Conservation (phyloP, 1,140 invertebrate genomes). For the Augochlora pura region DNA sequence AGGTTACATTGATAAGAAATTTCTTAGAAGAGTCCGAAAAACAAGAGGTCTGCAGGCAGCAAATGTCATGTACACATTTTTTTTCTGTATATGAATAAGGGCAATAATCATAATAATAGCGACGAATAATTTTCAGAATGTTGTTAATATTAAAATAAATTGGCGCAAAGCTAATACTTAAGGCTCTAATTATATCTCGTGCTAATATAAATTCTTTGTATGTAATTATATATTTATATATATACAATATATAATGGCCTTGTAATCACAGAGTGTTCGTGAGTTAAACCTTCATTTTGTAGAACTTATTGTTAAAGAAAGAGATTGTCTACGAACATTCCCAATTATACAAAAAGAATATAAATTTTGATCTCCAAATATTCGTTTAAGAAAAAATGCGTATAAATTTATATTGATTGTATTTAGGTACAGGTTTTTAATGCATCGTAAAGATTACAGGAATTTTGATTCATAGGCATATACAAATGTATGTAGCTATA, state of each 20-base stretch:
- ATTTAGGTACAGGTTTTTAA: background rate
- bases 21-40: background rate
- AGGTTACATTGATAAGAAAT: constrained; percentile 9
- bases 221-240: background rate
- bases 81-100: background rate
- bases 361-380: background rate
- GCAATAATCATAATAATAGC: constrained; percentile 12
- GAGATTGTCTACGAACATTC: background rate
- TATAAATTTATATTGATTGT: background rate
- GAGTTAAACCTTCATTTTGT: background rate
- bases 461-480: background rate
- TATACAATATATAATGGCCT: constrained; percentile 14
- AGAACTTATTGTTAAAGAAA: background rate
- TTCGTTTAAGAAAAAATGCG: background rate
- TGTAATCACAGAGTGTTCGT: constrained; percentile 6
- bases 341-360: background rate
- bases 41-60: constrained; percentile 33
- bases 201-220: constrained; percentile 15
- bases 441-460: background rate
- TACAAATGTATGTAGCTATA: constrained; percentile 1
- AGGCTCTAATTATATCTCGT: constrained; percentile 26
- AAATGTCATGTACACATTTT: constrained; percentile 8
- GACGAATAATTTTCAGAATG: constrained; percentile 3
- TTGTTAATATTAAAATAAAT: constrained; percentile 9
- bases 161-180: background rate